phyloP scores from a whole-genome alignment of 2,888 invertebrate genomes.

The Thysanoteuthis rhombus region DNA sequence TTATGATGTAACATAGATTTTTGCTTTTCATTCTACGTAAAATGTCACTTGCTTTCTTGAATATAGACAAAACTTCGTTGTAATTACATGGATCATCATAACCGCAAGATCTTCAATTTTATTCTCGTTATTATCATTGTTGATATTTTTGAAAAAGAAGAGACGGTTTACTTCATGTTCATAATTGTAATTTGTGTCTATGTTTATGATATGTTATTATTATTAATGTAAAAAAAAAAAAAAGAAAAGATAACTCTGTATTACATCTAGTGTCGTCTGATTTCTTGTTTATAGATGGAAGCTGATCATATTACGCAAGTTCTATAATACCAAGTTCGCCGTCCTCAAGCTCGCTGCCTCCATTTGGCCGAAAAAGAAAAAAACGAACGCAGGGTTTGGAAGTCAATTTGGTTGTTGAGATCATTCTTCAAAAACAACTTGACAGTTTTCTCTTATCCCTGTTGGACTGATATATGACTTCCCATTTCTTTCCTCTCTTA shows the following conservation, averaged over 20 bases:
- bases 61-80: too few relatives aligned
- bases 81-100: not conserved
- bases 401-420: not conserved
- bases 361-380: not conserved
- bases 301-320: not conserved
- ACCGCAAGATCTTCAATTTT: not conserved
- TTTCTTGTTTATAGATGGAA: conserved; percentile 20
- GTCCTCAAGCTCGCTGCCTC: not conserved
- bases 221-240: not conserved
- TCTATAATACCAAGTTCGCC: conserved; percentile 1
- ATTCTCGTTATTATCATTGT: not conserved
- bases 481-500: not conserved
- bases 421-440: not conserved
- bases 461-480: not conserved
- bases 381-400: not conserved
- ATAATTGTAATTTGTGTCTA: not conserved
- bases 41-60: too few relatives aligned
- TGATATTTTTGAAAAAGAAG: not conserved
- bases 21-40: too few relatives aligned
- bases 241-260: not conserved
- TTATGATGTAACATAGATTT: too few relatives aligned
- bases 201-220: not conserved
- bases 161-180: not conserved
- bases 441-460: not conserved
- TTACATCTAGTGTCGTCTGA: not conserved